These are phyloP conservation scores for Ephestia elutella DNA, from an alignment of 1,140 invertebrate species.

Conservation along the genomic window DNA sequence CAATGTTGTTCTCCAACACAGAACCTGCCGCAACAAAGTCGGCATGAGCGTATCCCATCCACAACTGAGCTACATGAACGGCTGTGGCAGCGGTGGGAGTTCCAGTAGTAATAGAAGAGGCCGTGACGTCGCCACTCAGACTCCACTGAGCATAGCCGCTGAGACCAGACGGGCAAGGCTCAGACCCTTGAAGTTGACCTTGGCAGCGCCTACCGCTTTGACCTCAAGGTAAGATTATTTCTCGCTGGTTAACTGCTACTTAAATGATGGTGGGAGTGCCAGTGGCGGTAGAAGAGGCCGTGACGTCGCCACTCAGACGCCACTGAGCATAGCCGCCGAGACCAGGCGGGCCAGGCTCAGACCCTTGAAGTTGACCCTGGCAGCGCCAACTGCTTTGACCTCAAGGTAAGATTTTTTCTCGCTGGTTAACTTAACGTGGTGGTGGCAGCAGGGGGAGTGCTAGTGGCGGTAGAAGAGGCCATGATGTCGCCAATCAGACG, in stretches of 20 bases:
- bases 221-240: conserved; percentile 74
- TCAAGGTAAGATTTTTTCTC: no score
- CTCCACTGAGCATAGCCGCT: conserved; percentile 79
- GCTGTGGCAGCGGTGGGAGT: conserved; percentile 52
- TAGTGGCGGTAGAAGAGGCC: no score
- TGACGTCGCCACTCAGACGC: conserved; percentile 77
- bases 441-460: conserved; percentile 1
- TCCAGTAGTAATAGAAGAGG: conserved; percentile 34
- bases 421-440: no score
- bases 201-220: conserved; percentile 76
- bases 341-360: conserved; percentile 79
- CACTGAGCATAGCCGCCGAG: conserved; percentile 79
- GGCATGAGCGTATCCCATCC: conserved; percentile 73
- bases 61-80: conserved; percentile 77
- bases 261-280: neutral
- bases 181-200: conserved; percentile 78
- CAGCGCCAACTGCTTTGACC: conserved; percentile 72
- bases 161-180: conserved; percentile 80
- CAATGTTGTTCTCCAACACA: conserved; percentile 11
- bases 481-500: conserved; percentile 76
- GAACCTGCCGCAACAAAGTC: conserved; percentile 54
- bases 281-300: no score
- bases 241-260: no score
- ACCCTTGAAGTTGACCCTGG: conserved; percentile 78
- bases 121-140: conserved; percentile 80